Conservation (phyloP, 2,113 vertebrate species). For the Apteryx mantelli region DNA sequence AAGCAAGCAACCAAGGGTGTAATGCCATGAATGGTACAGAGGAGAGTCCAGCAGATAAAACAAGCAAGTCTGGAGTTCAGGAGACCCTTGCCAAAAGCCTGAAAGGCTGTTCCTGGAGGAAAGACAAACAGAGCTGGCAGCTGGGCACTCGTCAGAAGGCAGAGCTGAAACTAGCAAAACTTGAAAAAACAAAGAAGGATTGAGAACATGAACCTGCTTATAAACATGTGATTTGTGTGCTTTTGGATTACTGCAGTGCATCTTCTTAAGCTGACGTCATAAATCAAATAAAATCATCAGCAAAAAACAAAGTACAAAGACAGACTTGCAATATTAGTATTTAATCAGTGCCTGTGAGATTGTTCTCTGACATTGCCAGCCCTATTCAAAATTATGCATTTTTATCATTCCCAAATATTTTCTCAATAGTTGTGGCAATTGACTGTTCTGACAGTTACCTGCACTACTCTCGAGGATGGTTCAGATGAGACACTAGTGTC, state of each 20-base stretch:
- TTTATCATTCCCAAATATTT: not conserved
- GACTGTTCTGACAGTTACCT: not conserved
- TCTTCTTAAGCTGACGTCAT: not conserved
- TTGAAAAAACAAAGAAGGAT: not conserved
- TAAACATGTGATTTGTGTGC: not conserved
- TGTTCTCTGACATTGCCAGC: not conserved
- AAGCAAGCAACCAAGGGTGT: not conserved
- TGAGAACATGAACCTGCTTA: not conserved
- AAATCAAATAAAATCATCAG: not conserved
- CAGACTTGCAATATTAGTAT: not conserved
- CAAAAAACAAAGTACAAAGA: not conserved
- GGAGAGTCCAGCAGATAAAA: not conserved
- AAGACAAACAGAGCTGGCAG: not conserved
- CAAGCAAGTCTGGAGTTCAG: not conserved
- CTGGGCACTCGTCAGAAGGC: not conserved
- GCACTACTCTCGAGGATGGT: not conserved
- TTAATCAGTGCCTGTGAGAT: rapidly evolving
- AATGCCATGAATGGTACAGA: rapidly evolving
- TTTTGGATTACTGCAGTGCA: not conserved
- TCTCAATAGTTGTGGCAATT: not conserved
- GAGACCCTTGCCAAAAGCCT: not conserved
- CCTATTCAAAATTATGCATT: not conserved
- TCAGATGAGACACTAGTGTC: not conserved
- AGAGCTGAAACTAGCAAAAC: not conserved
- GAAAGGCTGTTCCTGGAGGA: slow-evolving; percentile 12